Evolutionary conservation across 2,888 invertebrate species (phyloP).

Genomic region (Amaurobius ferox): DNA sequence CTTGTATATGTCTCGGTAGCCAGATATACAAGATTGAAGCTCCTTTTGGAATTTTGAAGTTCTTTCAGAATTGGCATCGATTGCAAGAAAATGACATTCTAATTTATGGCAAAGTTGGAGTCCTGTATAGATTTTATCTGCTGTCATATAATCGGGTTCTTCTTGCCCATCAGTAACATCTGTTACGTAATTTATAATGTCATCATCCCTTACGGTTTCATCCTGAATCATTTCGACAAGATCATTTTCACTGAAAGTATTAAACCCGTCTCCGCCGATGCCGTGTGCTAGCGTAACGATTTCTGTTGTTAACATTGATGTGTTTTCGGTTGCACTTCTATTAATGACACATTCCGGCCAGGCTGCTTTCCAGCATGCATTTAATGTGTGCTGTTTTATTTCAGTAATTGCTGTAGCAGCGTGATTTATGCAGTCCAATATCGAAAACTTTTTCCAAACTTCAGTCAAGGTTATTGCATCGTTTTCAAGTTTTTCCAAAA

Average conservation of each 20-base stretch:
- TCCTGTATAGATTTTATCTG: too few species aligned
- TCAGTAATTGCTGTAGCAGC: conserved; percentile 20
- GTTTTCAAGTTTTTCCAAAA: conserved; percentile 40
- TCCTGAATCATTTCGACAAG: conserved; percentile 41
- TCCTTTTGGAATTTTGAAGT: too few species aligned
- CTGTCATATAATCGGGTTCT: conserved; percentile 1
- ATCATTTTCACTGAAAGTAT: conserved; percentile 17
- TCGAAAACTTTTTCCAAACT: conserved; percentile 20
- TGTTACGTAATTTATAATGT: too few species aligned
- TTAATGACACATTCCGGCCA: conserved; percentile 34
- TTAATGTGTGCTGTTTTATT: conserved; percentile 48
- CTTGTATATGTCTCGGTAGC: too few species aligned
- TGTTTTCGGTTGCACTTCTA: conserved; percentile 19
- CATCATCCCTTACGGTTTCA: too few species aligned
- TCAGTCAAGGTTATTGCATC: conserved; percentile 28
- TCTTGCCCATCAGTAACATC: conserved; percentile 26
- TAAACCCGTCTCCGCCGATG: too few species aligned
- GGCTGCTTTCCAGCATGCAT: conserved; percentile 30
- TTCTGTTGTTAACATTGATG: too few species aligned
- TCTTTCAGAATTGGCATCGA: too few species aligned
- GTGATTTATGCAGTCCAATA: conserved; percentile 32
- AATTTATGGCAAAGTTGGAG: too few species aligned
- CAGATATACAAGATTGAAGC: too few species aligned
- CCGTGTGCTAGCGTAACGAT: too few species aligned
- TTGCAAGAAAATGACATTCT: too few species aligned